Base-by-base conservation (phyloP, 1,140 invertebrate species). In the Pomacea maculata region DNA sequence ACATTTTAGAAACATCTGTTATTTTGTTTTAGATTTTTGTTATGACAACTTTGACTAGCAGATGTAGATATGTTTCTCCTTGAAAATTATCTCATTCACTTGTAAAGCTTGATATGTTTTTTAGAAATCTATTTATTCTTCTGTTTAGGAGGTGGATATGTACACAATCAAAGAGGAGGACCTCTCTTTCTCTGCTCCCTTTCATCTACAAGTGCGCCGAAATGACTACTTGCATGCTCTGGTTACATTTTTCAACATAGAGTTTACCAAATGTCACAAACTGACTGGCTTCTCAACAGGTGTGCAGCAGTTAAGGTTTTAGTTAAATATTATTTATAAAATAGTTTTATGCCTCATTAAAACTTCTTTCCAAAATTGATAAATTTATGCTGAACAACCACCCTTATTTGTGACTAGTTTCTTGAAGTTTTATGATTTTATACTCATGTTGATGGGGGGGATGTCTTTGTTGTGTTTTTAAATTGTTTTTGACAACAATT, bases 211-310 rank as follows among this genome's bases (percentile, higher is more conserved):
- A 72, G 95, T 96, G 21, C 94, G 96, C 75, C 94, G 98, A 71
- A 98, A 99, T 90, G 99, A 99, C 92, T 99, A 99, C 91, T 94
- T 99, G 67, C 98, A 99, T 89, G 98, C 98, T 0, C 93, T 99
- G 84, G 98, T 99, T 77, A 98, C 98, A 19, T 99, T 97, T 92
- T 99, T 99, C 92, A 99, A 97, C 88, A 97, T 99, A 82, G 98
- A 99, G 92, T 99, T 99, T 92, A 98, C 97, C 29, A 98, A 99
- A 92, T 99, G 97, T 88, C 99, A 99, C 93, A 99, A 99, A 92
- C 93, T 96, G 52, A 96, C 98, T 82, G 98, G 98, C n/a, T 99
- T 99, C 92, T 99, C 97, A 84, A 99, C 99, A 85, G 93, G 94
- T 93, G 85, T 74, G 80, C 75, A 52, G 21, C 25, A 45, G 34